These are phyloP conservation scores for Araneus ventricosus DNA, from an alignment of 1,140 invertebrate species.

Conservation along the genomic window DNA sequence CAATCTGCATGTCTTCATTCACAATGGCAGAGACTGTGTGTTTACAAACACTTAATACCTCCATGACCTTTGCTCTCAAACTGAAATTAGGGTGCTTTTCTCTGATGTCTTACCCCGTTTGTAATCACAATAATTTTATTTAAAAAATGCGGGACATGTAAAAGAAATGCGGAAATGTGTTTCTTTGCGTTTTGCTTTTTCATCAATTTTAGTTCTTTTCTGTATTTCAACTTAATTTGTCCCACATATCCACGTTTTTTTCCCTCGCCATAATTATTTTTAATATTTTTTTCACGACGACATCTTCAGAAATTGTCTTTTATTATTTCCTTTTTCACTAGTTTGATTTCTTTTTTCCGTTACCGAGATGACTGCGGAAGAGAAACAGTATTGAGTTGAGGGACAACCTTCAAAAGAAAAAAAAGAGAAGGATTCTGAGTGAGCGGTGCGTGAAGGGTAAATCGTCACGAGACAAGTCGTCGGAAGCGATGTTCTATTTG, in stretches of 20 bases:
- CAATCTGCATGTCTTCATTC: background rate
- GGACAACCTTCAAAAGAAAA: background rate
- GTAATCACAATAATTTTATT: no score
- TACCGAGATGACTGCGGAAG: constrained; percentile 5
- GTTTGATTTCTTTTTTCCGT: no score
- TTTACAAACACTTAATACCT: constrained; percentile 31
- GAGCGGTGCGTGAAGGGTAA: constrained; percentile 45
- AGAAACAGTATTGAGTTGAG: background rate
- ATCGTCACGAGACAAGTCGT: constrained; percentile 23
- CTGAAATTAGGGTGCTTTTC: background rate
- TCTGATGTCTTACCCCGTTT: background rate
- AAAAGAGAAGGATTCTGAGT: background rate
- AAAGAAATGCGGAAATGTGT: background rate
- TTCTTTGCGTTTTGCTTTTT: background rate
- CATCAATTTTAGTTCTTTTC: background rate
- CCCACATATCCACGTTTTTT: no score
- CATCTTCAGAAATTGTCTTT: no score
- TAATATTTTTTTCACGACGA: no score
- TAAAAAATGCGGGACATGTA: no score
- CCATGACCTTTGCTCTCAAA: constrained; percentile 1
- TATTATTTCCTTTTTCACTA: no score
- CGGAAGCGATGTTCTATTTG: constrained; percentile 64
- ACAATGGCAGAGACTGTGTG: background rate
- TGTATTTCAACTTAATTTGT: no score
- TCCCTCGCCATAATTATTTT: no score